Conservation (phyloP, 2,888 invertebrate genomes). For the Tenthredo amoena region DNA sequence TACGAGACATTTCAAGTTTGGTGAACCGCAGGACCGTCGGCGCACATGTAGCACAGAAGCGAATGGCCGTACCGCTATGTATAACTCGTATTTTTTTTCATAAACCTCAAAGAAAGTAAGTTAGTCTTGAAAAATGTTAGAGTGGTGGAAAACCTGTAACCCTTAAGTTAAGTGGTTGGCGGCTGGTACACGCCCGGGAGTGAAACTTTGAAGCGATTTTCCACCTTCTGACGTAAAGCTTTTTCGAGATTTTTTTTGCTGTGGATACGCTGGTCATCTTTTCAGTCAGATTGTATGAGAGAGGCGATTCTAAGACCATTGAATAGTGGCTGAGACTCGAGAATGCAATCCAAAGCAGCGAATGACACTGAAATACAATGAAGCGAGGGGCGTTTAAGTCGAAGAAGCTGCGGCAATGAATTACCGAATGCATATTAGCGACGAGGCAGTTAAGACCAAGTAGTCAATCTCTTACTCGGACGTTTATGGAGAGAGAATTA, state of each 20-base stretch:
- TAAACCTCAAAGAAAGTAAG: slow-evolving; percentile 2
- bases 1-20: slow-evolving; percentile 32
- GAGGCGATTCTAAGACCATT: not conserved
- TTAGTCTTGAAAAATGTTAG: not conserved
- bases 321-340: not conserved
- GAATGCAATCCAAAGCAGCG: not conserved
- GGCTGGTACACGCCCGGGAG: not conserved
- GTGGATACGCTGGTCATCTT: not conserved
- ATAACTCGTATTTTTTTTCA: not conserved
- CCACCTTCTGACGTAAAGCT: not conserved
- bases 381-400: slow-evolving; percentile 41
- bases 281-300: not conserved
- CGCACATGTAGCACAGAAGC: not conserved
- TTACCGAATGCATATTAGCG: slow-evolving; percentile 77
- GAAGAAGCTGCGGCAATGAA: slow-evolving; percentile 64
- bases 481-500: slow-evolving; percentile 78
- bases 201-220: not conserved
- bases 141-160: not conserved
- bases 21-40: slow-evolving; percentile 34
- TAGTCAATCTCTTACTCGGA: slow-evolving; percentile 77
- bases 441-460: slow-evolving; percentile 76
- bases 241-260: not conserved
- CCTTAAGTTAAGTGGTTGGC: not conserved
- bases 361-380: slow-evolving; percentile 71
- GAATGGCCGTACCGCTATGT: not conserved